These are phyloP conservation scores for Salminus brasiliensis DNA, from an alignment of 2,113 vertebrate species.

Conservation along the genomic window DNA sequence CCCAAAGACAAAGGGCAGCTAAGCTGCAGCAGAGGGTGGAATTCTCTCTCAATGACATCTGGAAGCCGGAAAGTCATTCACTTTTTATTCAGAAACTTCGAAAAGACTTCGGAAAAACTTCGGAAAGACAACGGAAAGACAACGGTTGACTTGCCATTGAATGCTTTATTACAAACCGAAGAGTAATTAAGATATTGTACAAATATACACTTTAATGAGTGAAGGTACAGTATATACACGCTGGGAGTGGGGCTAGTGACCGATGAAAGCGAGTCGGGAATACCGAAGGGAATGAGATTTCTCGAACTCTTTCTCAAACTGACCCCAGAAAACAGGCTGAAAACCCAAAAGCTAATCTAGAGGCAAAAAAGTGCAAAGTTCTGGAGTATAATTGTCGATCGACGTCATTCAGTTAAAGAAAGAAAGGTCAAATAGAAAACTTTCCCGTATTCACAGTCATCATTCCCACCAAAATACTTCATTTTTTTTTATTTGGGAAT, in stretches of 20 bases:
- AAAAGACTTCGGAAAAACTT: too few species aligned
- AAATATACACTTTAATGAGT: slow-evolving; percentile 65
- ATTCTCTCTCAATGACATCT: background rate
- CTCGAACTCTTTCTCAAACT: slow-evolving; percentile 15
- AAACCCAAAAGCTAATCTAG: background rate
- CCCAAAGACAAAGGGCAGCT: background rate
- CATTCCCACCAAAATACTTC: background rate
- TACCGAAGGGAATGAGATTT: slow-evolving; percentile 11
- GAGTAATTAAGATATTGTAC: slow-evolving; percentile 62
- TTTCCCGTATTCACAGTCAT: slow-evolving; percentile 58
- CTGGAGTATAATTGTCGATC: slow-evolving; percentile 39
- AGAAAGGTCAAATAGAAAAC: slow-evolving; percentile 43
- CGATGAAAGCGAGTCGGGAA: slow-evolving; percentile 34
- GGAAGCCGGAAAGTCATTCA: background rate
- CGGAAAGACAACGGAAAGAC: background rate
- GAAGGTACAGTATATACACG: slow-evolving; percentile 56
- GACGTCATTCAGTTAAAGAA: slow-evolving; percentile 36
- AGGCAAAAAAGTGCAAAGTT: slow-evolving; percentile 38
- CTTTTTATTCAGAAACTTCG: too few species aligned
- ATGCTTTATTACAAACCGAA: slow-evolving; percentile 69
- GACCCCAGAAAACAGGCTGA: slow-evolving; percentile 4
- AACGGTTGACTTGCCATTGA: slow-evolving; percentile 41
- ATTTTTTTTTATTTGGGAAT: background rate
- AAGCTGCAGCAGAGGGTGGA: too few species aligned
- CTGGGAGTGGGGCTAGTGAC: slow-evolving; percentile 28